A percentile compares a stretch with the other conserved stretches of the same genome.
Evolutionary conservation across 2,797 vertebrate genomes (phyloP).

Genomic region (Crypturellus tataupa): DNA sequence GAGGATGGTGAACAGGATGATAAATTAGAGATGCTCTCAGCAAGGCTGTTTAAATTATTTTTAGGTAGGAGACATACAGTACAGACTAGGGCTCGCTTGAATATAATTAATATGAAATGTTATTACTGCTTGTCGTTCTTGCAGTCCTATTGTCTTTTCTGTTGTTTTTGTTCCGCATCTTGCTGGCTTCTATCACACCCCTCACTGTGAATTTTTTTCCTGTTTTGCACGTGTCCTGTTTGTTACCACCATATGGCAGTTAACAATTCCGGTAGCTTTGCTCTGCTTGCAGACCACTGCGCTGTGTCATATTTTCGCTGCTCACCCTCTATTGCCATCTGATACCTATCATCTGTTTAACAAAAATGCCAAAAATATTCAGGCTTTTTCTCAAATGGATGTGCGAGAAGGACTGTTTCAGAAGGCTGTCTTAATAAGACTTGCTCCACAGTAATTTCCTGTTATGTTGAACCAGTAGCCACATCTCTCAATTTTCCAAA

Average conservation of each 20-base stretch:
- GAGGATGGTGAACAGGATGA: constrained; percentile 71
- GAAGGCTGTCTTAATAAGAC: constrained; percentile 49
- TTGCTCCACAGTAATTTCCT: constrained; percentile 49
- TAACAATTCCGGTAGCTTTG: constrained; percentile 29
- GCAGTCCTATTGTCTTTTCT: constrained; percentile 40
- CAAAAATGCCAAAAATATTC: constrained; percentile 61
- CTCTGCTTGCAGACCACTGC: constrained; percentile 61
- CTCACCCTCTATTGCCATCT: constrained; percentile 41
- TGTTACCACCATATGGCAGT: constrained; percentile 58
- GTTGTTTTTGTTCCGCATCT: constrained; percentile 28
- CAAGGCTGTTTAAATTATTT: constrained; percentile 75
- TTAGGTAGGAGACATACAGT: constrained; percentile 77
- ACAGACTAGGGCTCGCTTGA: constrained; percentile 65
- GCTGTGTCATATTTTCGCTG: constrained; percentile 61
- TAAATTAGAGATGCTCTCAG: constrained; percentile 65
- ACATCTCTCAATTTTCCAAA: not conserved
- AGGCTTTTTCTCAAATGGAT: not conserved
- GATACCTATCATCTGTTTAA: constrained; percentile 55
- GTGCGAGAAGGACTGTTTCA: constrained; percentile 31
- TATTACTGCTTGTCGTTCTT: constrained; percentile 52
- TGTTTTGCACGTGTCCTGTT: constrained; percentile 53
- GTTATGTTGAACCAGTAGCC: not conserved
- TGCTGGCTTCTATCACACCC: constrained; percentile 18
- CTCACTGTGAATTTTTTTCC: constrained; percentile 58
- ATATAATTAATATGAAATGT: constrained; percentile 76